Evolutionary conservation across 2,113 vertebrate species (phyloP), one percentile per base, ranked within the genome.

Genomic region (Stomatorhinus ivindoensis): DNA sequence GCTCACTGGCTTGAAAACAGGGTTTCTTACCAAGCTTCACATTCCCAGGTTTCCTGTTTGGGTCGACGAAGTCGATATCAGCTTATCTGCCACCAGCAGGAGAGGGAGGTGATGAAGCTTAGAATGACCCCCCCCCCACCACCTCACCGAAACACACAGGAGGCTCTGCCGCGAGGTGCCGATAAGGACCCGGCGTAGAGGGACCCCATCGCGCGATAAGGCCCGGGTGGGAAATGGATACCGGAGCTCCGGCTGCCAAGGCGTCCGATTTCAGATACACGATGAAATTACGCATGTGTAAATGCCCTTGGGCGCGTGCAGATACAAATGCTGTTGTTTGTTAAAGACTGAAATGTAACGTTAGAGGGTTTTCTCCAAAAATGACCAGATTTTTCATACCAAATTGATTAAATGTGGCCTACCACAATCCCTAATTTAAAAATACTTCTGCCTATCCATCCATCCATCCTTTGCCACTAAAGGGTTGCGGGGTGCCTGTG

Each of bases 41-140:
- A 65, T 91, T 91, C 90, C 91, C 91, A 92, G 92, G 92, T 94
- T 95, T 92, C 92, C 89, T 90, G 92, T 93, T 94, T 90, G 90
- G 92, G 91, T 93, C 92, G 89, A 88, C 92, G 94, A 92, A 92
- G 90, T 93, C 91, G 88, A 73, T 90, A 93, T 93, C 92, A 92
- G 92, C 93, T 95, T 94, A 93, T 94, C 93, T 93, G 90, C 90
- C 27, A 90, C 88, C 86, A 86, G 89, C 91, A 91, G 90, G 87
- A 89, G 91, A 89, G 91, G 89, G 90, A 92, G 89, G 90, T 93
- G 92, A 89, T 89, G 90, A 92, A 93, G 92, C 93, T 92, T 91
- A 92, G 93, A 94, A 95, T 93, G 91, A 93, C 91, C 89, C 35
- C 47, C 35, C 50, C 48, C 9, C 58, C 47, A 0, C 10, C 50